Evolutionary conservation across 2,113 vertebrate species (phyloP).

Genomic region (Pelobates fuscus): DNA sequence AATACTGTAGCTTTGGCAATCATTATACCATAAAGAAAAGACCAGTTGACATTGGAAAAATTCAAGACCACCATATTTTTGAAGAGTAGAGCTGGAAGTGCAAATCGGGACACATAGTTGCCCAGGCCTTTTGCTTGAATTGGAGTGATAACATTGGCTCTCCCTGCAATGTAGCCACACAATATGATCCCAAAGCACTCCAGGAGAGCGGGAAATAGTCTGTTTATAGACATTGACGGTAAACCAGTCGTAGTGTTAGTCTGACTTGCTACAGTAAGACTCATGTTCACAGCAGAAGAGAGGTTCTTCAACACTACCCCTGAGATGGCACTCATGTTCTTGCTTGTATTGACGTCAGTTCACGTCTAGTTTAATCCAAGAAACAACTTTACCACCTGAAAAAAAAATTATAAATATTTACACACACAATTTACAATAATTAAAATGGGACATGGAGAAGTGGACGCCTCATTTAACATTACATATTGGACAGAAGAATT

Average conservation of each 20-base stretch:
- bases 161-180: slow-evolving; percentile 92
- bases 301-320: slow-evolving; percentile 57
- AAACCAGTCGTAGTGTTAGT: slow-evolving; percentile 58
- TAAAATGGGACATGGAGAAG: too few relatives aligned
- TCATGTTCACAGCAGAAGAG: slow-evolving; percentile 61
- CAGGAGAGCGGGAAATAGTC: slow-evolving; percentile 89
- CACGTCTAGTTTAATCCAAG: not conserved
- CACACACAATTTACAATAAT: too few relatives aligned
- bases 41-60: slow-evolving; percentile 91
- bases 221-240: slow-evolving; percentile 88
- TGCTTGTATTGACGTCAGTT: not conserved
- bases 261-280: slow-evolving; percentile 53
- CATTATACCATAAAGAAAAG: slow-evolving; percentile 90
- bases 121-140: slow-evolving; percentile 92
- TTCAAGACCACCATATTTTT: slow-evolving; percentile 98
- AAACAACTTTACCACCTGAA: not conserved
- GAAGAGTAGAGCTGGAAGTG: slow-evolving; percentile 91
- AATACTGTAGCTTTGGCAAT: slow-evolving; percentile 92
- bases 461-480: too few relatives aligned
- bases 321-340: slow-evolving; percentile 67
- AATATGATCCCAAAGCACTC: slow-evolving; percentile 97
- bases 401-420: too few relatives aligned
- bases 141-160: slow-evolving; percentile 85
- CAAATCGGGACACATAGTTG: slow-evolving; percentile 95
- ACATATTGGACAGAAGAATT: too few relatives aligned